Evolutionary conservation across 2,888 invertebrate species (phyloP).

Genomic region (Xylota segnis): DNA sequence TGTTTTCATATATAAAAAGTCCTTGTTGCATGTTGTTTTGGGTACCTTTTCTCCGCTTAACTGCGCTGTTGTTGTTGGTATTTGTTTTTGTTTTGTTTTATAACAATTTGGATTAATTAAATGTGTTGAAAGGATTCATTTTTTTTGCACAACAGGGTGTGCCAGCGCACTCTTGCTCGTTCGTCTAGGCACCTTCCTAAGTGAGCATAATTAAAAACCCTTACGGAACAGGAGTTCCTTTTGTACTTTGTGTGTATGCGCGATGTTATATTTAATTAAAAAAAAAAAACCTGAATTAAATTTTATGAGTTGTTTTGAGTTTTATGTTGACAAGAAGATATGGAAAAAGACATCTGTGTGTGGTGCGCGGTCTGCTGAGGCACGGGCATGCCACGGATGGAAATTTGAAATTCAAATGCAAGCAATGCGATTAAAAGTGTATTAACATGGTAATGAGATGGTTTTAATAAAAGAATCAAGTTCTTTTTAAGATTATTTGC

Average conservation of each 20-base stretch:
- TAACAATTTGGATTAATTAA: constrained; percentile 58
- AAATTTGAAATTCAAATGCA: constrained; percentile 57
- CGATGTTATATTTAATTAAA: constrained; percentile 59
- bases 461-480: constrained; percentile 46
- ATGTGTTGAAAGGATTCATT: constrained; percentile 34
- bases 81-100: background rate
- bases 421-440: constrained; percentile 60
- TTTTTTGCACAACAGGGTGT: background rate
- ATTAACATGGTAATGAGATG: constrained; percentile 63
- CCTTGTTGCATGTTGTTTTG: constrained; percentile 14
- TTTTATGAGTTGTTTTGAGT: constrained; percentile 50
- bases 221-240: constrained; percentile 9
- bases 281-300: constrained; percentile 52
- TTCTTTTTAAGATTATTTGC: background rate
- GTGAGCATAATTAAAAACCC: constrained; percentile 49
- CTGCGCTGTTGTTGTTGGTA: background rate
- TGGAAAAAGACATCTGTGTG: background rate
- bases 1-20: background rate
- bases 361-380: constrained; percentile 1
- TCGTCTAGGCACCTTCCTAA: constrained; percentile 24
- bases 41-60: constrained; percentile 15
- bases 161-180: background rate
- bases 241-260: constrained; percentile 9
- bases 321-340: background rate
- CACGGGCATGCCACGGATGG: background rate